Percentiles rank a stretch among this genome's conserved stretches.
Conservation (phyloP, 2,797 vertebrate genomes). For the Semotilus atromaculatus region DNA sequence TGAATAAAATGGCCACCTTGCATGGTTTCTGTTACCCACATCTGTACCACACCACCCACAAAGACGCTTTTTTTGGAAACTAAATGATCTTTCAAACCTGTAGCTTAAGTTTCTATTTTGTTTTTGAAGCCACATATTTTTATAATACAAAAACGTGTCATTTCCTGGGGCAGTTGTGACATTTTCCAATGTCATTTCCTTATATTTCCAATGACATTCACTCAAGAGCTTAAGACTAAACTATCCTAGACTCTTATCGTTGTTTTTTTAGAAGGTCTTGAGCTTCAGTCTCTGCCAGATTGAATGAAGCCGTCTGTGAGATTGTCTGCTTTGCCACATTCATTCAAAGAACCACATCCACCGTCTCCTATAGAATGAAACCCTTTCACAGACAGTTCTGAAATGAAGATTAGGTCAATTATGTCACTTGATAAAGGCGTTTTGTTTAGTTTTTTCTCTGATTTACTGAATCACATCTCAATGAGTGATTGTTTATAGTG, state of each 20-base stretch:
- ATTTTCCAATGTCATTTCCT: not conserved
- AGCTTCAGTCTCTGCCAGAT: slow-evolving; percentile 5
- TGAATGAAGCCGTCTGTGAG: slow-evolving; percentile 23
- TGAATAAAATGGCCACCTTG: not conserved
- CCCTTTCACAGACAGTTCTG: not conserved
- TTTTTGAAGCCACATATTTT: not conserved
- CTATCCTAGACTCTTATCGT: not conserved
- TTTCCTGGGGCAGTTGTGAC: not conserved
- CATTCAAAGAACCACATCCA: not conserved
- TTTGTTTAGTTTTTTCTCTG: not conserved
- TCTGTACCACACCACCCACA: not conserved
- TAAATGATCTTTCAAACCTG: not conserved
- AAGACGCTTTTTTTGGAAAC: slow-evolving; percentile 5
- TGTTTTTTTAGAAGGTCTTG: not conserved
- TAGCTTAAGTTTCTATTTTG: not conserved
- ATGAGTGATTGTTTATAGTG: not conserved
- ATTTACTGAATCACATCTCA: not conserved
- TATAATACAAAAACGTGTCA: not conserved
- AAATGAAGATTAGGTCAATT: not conserved
- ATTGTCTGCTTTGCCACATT: not conserved
- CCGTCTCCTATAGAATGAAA: slow-evolving; percentile 18
- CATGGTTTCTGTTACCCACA: not conserved
- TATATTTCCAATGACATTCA: not conserved
- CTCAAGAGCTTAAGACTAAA: not conserved
- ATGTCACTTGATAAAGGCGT: not conserved